Base-by-base conservation (phyloP, 2,888 invertebrate genomes). In the Rhyacophila evoluta region DNA sequence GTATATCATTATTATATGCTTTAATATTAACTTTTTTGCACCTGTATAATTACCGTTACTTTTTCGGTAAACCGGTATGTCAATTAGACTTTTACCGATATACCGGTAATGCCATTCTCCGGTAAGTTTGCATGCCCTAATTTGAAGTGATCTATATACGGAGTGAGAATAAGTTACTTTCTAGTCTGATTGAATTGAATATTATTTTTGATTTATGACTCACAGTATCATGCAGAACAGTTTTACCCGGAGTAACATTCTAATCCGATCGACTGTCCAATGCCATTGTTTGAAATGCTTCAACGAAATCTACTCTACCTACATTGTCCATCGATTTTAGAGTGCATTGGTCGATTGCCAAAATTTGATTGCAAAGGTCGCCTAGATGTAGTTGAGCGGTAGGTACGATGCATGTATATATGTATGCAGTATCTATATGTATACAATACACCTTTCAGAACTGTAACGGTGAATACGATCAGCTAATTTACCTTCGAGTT, bases 331-430 rank as follows among this genome's bases (percentile, higher is more conserved):
- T 55, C 55, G 55, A 55, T 55, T 55, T 55, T 55, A 19, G 15
- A 41, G 19, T 41, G 6, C 19, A 15, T 25, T 55, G 55, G 25
- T 55, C 55, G 55, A 55, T 55, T 55, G 55, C 55, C 55, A 55
- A 55, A 55, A 55, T 19, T 55, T 55, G 55, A 55, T 55, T 55
- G 55, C 19, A 55, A 55, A 55, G 55, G 55, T 55, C 55, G 55
- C 55, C 19, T 55, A 39, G n/a, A n/a, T n/a, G n/a, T n/a, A n/a
- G 39, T 39, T 15, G 15, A 39, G 39, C 15, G 6, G 39, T n/a
- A 33, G 29, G 29, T 55, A 12, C 19, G 15, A 10, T 55, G 55
- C 25, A 55, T 12, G 1, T 55, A 1, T 55, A 55, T 55, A 10
- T 19, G 19, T 55, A 33, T 33, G 6, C 29, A 33, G n/a, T n/a